phyloP scores from a whole-genome alignment of 2,888 invertebrate genomes.

The Lordiphosa andalusiaca region DNA sequence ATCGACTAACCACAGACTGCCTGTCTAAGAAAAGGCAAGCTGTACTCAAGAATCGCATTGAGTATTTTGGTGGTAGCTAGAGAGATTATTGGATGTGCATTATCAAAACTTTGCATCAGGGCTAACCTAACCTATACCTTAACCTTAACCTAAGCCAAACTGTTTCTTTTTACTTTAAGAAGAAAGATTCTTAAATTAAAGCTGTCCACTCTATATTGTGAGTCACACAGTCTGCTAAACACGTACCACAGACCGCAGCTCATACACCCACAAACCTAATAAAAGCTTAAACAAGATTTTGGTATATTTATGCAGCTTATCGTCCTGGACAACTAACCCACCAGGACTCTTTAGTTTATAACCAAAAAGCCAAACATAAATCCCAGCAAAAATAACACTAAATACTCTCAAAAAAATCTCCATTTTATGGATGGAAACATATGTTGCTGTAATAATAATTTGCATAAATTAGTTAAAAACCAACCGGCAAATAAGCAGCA shows the following conservation, averaged over 20 bases:
- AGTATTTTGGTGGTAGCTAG: too few species aligned
- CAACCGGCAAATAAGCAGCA: slow-evolving; percentile 57
- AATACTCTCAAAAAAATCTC: slow-evolving; percentile 74
- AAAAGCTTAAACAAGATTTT: slow-evolving; percentile 46
- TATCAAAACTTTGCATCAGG: too few species aligned
- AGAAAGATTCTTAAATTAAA: too few species aligned
- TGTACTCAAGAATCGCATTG: too few species aligned
- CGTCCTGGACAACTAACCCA: slow-evolving; percentile 9
- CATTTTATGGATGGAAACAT: slow-evolving; percentile 68
- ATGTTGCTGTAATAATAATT: slow-evolving; percentile 73
- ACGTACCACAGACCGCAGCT: slow-evolving; percentile 48
- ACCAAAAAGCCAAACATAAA: slow-evolving; percentile 53
- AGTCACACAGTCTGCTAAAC: not conserved
- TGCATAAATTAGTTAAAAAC: slow-evolving; percentile 70
- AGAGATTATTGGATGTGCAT: too few species aligned
- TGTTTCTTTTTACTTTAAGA: too few species aligned
- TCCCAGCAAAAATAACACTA: slow-evolving; percentile 69
- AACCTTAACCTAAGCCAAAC: too few species aligned
- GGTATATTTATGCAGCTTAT: too few species aligned
- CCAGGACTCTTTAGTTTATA: slow-evolving; percentile 54
- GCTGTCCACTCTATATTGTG: slow-evolving; percentile 11
- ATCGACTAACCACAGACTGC: too few species aligned
- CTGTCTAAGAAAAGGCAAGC: too few species aligned
- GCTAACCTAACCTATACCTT: too few species aligned
- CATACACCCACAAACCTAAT: slow-evolving; percentile 67